Evolutionary conservation across 2,113 vertebrate species (phyloP).

Genomic region (Pteruthius melanotis): DNA sequence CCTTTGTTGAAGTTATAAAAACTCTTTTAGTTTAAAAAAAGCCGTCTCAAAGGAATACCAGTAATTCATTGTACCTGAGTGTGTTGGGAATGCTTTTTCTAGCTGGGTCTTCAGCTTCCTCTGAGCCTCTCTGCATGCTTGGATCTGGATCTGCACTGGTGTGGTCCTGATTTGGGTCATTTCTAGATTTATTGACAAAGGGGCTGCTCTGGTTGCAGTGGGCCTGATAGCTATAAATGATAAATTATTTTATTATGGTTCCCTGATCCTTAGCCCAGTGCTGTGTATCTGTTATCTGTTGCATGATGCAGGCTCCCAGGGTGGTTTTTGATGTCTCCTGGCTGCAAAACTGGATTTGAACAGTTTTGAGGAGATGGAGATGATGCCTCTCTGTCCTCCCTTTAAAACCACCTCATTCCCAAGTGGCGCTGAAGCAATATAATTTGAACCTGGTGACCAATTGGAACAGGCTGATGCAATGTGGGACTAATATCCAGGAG

Average conservation of each 20-base stretch:
- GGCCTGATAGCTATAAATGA: neutral
- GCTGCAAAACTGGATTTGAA: neutral
- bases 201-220: neutral
- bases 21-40: neutral
- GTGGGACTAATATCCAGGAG: neutral
- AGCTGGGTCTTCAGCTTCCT: neutral
- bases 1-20: neutral
- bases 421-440: neutral
- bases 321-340: neutral
- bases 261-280: neutral
- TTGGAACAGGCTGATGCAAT: slow-evolving; percentile 29
- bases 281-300: neutral
- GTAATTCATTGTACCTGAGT: neutral
- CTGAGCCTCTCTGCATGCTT: neutral
- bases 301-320: rapidly evolving
- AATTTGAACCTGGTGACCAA: slow-evolving; percentile 20
- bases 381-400: neutral
- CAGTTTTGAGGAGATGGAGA: neutral
- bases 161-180: neutral
- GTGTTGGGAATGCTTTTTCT: neutral
- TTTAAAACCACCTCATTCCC: neutral
- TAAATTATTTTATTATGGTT: neutral
- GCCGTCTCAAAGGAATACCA: neutral
- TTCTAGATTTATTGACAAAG: neutral
- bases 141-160: neutral